These are phyloP conservation scores for Polymixis flavicincta DNA, from an alignment of 2,888 invertebrate species.

Conservation along the genomic window DNA sequence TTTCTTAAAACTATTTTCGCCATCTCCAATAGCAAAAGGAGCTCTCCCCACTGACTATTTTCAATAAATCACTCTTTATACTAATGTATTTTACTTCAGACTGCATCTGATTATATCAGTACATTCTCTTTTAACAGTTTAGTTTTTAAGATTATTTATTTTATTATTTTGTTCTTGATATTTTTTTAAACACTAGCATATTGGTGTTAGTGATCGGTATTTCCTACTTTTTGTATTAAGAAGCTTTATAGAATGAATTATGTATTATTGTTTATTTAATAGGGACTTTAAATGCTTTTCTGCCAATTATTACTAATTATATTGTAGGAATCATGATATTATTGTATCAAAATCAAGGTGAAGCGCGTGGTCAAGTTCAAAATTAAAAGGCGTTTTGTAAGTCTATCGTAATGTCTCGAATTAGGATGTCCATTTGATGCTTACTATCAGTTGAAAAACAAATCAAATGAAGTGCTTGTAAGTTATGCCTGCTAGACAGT, in stretches of 20 bases:
- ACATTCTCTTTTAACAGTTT: not conserved
- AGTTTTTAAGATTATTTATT: not conserved
- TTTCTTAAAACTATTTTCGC: not conserved
- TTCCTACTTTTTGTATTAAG: conserved; percentile 24
- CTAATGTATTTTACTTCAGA: conserved; percentile 1
- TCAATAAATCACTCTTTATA: conserved; percentile 5
- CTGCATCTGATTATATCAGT: not conserved
- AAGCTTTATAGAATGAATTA: conserved; percentile 30
- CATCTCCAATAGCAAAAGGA: not conserved
- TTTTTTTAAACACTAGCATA: not conserved
- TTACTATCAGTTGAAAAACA: not conserved
- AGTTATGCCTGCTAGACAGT: not conserved
- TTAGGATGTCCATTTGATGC: not conserved
- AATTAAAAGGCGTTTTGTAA: not conserved
- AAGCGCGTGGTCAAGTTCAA: conserved; percentile 10
- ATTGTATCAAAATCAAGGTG: not conserved
- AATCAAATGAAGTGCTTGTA: conserved; percentile 4
- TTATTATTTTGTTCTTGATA: not conserved
- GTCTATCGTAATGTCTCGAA: not conserved
- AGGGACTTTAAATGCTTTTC: conserved; percentile 30
- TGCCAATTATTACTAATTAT: conserved; percentile 31
- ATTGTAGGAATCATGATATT: conserved; percentile 21
- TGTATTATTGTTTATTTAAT: conserved; percentile 11
- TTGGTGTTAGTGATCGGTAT: conserved; percentile 9
- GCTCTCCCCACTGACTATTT: too few relatives aligned